Conservation (phyloP, 2,113 vertebrate genomes). For the Hepsetus odoe region DNA sequence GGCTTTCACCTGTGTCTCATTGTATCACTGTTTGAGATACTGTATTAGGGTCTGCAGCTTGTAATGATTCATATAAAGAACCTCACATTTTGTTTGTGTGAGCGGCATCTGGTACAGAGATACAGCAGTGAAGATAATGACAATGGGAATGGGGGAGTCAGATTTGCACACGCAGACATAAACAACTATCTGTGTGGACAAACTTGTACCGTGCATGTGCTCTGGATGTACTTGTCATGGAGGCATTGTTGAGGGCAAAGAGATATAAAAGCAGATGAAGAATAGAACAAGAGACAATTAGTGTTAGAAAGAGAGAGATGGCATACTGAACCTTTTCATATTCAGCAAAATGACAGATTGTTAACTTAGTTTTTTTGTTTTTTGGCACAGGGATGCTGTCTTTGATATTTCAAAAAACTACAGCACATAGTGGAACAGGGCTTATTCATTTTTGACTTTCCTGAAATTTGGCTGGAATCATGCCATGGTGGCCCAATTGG, state of each 20-base stretch:
- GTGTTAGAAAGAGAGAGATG: background rate
- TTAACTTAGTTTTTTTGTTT: constrained; percentile 37
- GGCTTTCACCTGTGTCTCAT: background rate
- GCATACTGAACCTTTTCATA: constrained; percentile 50
- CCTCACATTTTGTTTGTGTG: constrained; percentile 21
- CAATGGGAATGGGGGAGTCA: constrained; percentile 6
- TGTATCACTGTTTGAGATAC: background rate
- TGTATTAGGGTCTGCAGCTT: background rate
- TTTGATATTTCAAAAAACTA: background rate
- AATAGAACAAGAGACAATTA: background rate
- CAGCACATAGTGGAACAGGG: background rate
- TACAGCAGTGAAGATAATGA: constrained; percentile 26
- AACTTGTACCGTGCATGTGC: constrained; percentile 29
- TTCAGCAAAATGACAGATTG: constrained; percentile 40
- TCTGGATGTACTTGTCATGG: constrained; percentile 32
- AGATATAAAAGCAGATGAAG: constrained; percentile 55
- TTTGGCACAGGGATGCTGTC: constrained; percentile 11
- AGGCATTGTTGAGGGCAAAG: constrained; percentile 4
- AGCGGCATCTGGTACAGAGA: constrained; percentile 27
- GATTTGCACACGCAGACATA: background rate
- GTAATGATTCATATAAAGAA: constrained; percentile 18
- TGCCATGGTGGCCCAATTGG: background rate
- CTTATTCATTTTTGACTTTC: background rate
- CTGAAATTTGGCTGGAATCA: background rate
- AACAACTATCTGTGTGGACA: constrained; percentile 37